Percentiles rank a stretch among this genome's conserved stretches.
These are phyloP conservation scores for Mesorhabditis spiculigera DNA, from an alignment of 2,888 invertebrate genomes.

Conservation along the genomic window DNA sequence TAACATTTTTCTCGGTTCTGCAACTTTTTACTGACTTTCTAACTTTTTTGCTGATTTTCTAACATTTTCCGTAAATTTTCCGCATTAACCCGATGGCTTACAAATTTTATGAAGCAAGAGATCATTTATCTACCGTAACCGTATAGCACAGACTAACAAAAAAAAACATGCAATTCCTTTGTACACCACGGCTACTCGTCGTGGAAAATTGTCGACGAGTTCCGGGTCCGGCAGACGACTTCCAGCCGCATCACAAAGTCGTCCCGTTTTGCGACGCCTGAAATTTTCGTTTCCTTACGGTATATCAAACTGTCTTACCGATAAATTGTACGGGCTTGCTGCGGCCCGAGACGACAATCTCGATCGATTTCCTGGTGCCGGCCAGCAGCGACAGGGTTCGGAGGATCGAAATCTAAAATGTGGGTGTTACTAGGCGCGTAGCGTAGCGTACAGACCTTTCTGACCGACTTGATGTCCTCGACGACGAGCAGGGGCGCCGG, in stretches of 20 bases:
- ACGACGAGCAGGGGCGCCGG: slow-evolving; percentile 34
- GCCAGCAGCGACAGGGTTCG: slow-evolving; percentile 36
- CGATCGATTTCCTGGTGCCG: slow-evolving; percentile 44
- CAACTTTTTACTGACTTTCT: too few species aligned
- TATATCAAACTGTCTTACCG: slow-evolving; percentile 21
- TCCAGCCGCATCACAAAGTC: slow-evolving; percentile 31
- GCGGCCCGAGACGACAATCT: slow-evolving; percentile 33
- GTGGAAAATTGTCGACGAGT: background rate
- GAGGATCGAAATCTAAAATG: slow-evolving; percentile 30
- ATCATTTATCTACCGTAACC: too few species aligned
- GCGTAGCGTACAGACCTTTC: slow-evolving; percentile 28
- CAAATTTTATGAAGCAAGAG: too few species aligned
- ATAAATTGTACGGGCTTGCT: slow-evolving; percentile 45
- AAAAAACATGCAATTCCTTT: too few species aligned
- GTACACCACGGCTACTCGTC: background rate
- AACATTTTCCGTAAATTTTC: too few species aligned
- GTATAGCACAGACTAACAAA: too few species aligned
- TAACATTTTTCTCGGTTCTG: too few species aligned
- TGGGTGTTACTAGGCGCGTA: background rate
- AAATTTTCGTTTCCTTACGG: background rate
- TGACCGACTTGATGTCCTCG: slow-evolving; percentile 34
- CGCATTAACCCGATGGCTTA: too few species aligned
- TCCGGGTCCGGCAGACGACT: slow-evolving; percentile 22
- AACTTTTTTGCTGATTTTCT: too few species aligned
- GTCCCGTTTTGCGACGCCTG: slow-evolving; percentile 29